Evolutionary conservation across 2,797 vertebrate genomes (phyloP), one percentile per base, ranked within the genome.

Genomic region (Myotis planiceps): DNA sequence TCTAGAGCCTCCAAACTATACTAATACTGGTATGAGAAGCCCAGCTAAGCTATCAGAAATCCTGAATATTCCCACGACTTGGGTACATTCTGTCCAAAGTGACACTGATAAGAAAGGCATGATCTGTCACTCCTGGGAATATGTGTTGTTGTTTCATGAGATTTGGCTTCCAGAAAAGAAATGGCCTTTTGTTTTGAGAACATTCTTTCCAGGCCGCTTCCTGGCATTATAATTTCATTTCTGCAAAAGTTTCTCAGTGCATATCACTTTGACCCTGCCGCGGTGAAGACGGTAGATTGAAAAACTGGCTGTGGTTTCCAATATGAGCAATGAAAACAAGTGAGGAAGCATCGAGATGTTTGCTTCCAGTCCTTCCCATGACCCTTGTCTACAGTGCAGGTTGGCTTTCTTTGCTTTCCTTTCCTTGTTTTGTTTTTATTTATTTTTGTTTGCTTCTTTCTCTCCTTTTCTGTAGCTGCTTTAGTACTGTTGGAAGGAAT

Each of bases 41-140:
- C n/a, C 95, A 25, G 85, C 90, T 89, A 53, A 96, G 82, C 49
- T 97, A 71, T 72, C 83, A 79, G 32, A 47, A 53, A 96, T 91
- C 74, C 9, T 12, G 93, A 63, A 97, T 88, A 83, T 98, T 98
- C 97, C 97, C 98, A 98, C 66, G 74, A 78, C 88, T 98, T 97
- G 58, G 85, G 95, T 96, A 94, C 92, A 93, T 97, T 97, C 90
- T 97, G 69, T 88, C 84, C 75, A 68, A 97, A 96, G 90, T 86
- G 95, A 45, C 45, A 85, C 81, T 96, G 97, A 98, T 97, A 98
- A 87, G 92, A 95, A 98, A 97, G 90, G 92, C 94, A 94, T 87
- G 94, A 97, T 96, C 76, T 78, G 75, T 92, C 84, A 58, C 88
- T 93, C 88, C 53, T 94, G 87, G 97, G 97, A 60, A 88, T 89